Conservation (phyloP, 2,888 invertebrate genomes). For the Crossocerus cetratus region DNA sequence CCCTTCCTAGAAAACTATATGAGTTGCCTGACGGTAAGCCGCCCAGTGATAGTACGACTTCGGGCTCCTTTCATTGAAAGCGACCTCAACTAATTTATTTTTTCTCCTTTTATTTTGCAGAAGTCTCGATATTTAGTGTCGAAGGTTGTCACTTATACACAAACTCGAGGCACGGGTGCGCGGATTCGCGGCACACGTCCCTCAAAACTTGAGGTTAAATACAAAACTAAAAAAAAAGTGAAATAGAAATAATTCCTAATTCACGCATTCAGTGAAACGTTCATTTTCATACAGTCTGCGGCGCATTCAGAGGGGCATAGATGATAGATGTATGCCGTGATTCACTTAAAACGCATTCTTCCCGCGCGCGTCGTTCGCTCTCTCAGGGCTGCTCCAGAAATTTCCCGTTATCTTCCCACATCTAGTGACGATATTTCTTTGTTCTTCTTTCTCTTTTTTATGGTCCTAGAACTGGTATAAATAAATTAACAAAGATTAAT, state of each 20-base stretch:
- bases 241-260: constrained; percentile 57
- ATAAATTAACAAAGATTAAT: constrained; percentile 54
- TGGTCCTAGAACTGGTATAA: constrained; percentile 46
- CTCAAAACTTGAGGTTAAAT: constrained; percentile 77
- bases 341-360: constrained; percentile 44
- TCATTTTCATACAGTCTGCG: constrained; percentile 49
- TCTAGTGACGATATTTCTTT: constrained; percentile 36
- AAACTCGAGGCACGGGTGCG: constrained; percentile 77
- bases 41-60: no score
- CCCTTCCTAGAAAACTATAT: constrained; percentile 92
- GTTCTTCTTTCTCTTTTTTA: constrained; percentile 27
- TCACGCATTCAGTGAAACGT: constrained; percentile 50
- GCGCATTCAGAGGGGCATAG: constrained; percentile 33
- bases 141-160: constrained; percentile 86
- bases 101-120: constrained; percentile 80
- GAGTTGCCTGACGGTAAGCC: constrained; percentile 94
- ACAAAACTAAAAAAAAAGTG: constrained; percentile 49
- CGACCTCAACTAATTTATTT: constrained; percentile 19
- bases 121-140: constrained; percentile 96
- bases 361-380: constrained; percentile 57
- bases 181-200: constrained; percentile 83
- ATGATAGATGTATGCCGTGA: constrained; percentile 29
- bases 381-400: constrained; percentile 63
- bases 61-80: no score
- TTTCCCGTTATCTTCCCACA: constrained; percentile 43